Conservation (phyloP, 1,140 invertebrate species). For the Nixonia krombeini region DNA sequence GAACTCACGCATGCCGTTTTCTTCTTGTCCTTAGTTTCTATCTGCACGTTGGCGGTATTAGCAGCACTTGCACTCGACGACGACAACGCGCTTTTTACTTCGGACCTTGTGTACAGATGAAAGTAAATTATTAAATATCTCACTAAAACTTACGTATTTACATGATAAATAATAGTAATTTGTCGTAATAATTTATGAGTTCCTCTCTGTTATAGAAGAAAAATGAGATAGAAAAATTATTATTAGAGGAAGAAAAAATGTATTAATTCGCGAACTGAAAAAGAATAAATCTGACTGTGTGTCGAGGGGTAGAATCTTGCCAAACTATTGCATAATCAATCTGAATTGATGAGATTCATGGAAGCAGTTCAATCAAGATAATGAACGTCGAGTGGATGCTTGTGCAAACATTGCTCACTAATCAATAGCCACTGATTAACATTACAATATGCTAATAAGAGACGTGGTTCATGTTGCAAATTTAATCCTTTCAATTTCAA, state of each 20-base stretch:
- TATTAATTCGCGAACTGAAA: background rate
- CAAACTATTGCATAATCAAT: constrained; percentile 24
- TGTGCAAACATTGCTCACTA: constrained; percentile 65
- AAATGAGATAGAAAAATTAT: no score
- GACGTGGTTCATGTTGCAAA: constrained; percentile 22
- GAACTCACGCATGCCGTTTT: constrained; percentile 46
- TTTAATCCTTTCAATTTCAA: constrained; percentile 12
- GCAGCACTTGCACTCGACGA: constrained; percentile 50
- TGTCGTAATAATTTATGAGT: no score
- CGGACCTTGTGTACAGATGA: constrained; percentile 55
- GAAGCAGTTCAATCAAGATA: constrained; percentile 66
- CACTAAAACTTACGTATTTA: no score
- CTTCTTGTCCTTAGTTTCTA: constrained; percentile 64
- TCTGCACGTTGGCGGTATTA: constrained; percentile 49
- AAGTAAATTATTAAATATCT: no score
- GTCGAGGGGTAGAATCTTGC: constrained; percentile 5
- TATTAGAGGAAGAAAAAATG: no score
- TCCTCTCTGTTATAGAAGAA: no score
- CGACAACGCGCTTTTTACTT: constrained; percentile 56
- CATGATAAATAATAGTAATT: no score
- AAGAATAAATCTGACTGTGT: no score
- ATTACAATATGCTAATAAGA: constrained; percentile 70
- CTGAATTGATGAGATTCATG: constrained; percentile 50
- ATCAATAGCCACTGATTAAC: constrained; percentile 68
- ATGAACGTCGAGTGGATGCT: constrained; percentile 62